phyloP scores from a whole-genome alignment of 2,888 invertebrate genomes.

The Megamerina dolium region DNA sequence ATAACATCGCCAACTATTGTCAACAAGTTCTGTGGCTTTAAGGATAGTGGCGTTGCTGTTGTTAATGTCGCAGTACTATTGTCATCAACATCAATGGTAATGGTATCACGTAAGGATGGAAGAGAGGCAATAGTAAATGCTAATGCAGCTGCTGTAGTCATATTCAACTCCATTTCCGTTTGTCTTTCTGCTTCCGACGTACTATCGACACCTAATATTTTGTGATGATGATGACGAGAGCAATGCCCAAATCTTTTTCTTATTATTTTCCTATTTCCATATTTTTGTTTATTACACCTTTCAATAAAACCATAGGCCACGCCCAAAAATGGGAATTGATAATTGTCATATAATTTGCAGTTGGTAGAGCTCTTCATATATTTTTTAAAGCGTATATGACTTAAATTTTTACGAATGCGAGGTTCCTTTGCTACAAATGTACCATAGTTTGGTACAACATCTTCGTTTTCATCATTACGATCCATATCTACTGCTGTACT shows the following conservation, averaged over 20 bases:
- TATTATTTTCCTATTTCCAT: too few relatives aligned
- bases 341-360: constrained; percentile 15
- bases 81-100: too few relatives aligned
- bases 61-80: not conserved
- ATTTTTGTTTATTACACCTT: constrained; percentile 14
- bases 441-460: constrained; percentile 46
- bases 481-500: constrained; percentile 3
- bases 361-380: constrained; percentile 19
- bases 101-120: too few relatives aligned
- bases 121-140: too few relatives aligned
- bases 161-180: not conserved
- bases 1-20: not conserved
- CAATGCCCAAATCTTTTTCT: too few relatives aligned
- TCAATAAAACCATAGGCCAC: constrained; percentile 23
- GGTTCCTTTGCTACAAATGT: constrained; percentile 37
- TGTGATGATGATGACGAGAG: constrained; percentile 3
- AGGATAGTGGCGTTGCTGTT: not conserved
- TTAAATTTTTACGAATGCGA: constrained; percentile 41
- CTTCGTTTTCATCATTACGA: constrained; percentile 23
- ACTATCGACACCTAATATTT: not conserved
- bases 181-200: not conserved
- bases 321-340: constrained; percentile 32
- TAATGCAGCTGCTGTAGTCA: not conserved
- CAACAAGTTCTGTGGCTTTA: constrained; percentile 8
- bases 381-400: constrained; percentile 27